These are phyloP conservation scores for Tympanuchus pallidicinctus DNA, from an alignment of 2,113 vertebrate genomes.

Conservation along the genomic window DNA sequence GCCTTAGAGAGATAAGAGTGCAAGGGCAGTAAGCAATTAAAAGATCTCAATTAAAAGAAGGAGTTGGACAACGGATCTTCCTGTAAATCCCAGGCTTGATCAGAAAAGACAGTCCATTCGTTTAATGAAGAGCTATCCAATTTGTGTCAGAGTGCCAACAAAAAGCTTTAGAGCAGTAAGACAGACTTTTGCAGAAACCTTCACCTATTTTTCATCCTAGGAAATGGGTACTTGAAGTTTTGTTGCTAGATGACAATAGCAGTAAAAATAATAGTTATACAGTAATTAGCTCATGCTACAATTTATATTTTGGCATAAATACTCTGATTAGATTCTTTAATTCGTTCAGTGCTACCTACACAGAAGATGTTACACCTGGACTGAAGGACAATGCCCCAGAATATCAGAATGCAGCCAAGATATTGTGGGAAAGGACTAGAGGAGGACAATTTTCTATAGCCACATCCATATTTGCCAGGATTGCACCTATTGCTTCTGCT, in stretches of 20 bases:
- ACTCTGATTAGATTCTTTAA: not conserved
- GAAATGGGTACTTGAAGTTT: not conserved
- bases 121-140: not conserved
- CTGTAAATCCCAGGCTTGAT: not conserved
- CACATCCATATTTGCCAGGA: not conserved
- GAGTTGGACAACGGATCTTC: not conserved
- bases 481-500: not conserved
- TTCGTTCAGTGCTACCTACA: not conserved
- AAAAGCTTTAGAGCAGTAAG: not conserved
- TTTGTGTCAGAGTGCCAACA: not conserved
- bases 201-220: not conserved
- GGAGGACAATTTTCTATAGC: accelerated
- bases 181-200: not conserved
- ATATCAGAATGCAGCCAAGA: not conserved
- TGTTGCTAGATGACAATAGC: not conserved
- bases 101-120: not conserved
- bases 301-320: not conserved
- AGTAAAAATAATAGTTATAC: not conserved
- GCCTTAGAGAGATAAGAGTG: not conserved
- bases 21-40: not conserved
- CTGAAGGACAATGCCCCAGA: not conserved
- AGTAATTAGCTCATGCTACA: not conserved
- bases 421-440: not conserved
- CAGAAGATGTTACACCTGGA: not conserved
- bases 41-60: not conserved